Percentiles rank a stretch among this genome's conserved stretches.
These are phyloP conservation scores for Novumbra hubbsi DNA, from an alignment of 2,797 vertebrate genomes.

Conservation along the genomic window DNA sequence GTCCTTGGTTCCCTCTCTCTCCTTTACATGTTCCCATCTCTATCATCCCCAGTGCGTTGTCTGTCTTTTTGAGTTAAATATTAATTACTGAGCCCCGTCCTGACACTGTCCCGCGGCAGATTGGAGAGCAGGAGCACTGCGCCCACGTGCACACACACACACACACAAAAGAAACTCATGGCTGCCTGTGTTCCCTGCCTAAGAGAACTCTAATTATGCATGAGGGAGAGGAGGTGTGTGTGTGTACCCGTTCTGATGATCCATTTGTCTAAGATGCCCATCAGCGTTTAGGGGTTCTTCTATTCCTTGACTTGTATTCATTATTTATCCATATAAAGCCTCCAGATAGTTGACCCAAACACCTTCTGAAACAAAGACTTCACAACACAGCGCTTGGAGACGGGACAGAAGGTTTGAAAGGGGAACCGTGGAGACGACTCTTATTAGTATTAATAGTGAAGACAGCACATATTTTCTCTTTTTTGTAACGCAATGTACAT, in stretches of 20 bases:
- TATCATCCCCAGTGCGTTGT: not conserved
- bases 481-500: not conserved
- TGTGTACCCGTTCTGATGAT: not conserved
- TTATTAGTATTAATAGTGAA: not conserved
- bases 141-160: not conserved
- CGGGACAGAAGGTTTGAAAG: not conserved
- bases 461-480: not conserved
- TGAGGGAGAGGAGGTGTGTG: not conserved
- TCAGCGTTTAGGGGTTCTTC: not conserved
- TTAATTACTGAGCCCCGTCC: not conserved
- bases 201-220: not conserved
- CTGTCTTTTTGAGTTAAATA: conserved; percentile 3
- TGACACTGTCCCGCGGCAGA: not conserved
- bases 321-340: conserved; percentile 4
- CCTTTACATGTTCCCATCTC: not conserved
- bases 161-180: not conserved
- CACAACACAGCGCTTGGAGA: not conserved
- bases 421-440: not conserved
- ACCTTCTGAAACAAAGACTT: not conserved
- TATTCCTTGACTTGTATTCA: not conserved
- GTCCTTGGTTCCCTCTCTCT: not conserved
- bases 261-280: not conserved
- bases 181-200: not conserved
- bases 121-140: not conserved
- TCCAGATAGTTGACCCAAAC: conserved; percentile 1